phyloP scores from a whole-genome alignment of 2,113 vertebrate genomes.

The Arothron firmamentum region DNA sequence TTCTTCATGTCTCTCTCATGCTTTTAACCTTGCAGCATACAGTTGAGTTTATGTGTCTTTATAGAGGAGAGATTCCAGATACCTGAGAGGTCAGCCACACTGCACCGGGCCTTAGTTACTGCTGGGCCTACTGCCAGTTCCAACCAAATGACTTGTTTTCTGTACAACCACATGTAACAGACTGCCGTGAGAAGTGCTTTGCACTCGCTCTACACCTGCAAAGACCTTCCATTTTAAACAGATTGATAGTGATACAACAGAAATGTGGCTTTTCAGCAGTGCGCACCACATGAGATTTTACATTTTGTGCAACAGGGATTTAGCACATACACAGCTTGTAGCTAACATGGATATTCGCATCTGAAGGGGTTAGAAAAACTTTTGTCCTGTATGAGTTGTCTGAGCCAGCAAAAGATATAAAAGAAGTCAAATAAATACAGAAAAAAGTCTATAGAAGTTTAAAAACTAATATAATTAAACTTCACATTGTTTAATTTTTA shows the following conservation, averaged over 20 bases:
- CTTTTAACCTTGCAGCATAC: slow-evolving; percentile 5
- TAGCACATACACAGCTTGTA: no score
- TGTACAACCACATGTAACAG: slow-evolving; percentile 25
- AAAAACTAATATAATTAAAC: background rate
- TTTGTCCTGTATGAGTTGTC: no score
- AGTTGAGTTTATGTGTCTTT: slow-evolving; percentile 9
- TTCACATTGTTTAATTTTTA: background rate
- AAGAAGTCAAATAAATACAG: no score
- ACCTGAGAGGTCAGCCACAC: slow-evolving; percentile 10
- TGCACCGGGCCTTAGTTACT: slow-evolving; percentile 36
- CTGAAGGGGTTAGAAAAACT: no score
- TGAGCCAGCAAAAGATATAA: no score
- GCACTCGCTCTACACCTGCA: background rate
- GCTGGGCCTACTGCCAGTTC: slow-evolving; percentile 38
- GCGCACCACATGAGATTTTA: no score
- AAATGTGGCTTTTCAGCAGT: no score
- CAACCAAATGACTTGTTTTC: slow-evolving; percentile 15
- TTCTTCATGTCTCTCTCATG: background rate
- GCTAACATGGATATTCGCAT: no score
- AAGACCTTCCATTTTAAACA: no score
- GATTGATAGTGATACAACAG: no score
- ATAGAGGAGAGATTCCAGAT: slow-evolving; percentile 45
- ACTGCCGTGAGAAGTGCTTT: slow-evolving; percentile 11
- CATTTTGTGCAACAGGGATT: no score
- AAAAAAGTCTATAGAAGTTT: no score